Conservation (phyloP, 2,113 vertebrate species). For the Apaloderma vittatum region DNA sequence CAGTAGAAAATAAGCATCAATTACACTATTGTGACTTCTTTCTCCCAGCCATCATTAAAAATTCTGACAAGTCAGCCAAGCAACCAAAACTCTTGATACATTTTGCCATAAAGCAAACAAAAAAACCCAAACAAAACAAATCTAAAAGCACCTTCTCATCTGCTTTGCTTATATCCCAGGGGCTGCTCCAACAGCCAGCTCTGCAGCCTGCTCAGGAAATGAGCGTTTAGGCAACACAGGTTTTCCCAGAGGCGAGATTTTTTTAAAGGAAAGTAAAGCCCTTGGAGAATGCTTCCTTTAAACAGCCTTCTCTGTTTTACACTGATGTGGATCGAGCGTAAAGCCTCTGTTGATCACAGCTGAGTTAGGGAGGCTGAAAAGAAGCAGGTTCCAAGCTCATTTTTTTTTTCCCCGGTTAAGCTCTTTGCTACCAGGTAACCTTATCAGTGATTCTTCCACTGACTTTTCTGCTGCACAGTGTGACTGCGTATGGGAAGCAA, state of each 20-base stretch:
- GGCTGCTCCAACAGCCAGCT: constrained; percentile 9
- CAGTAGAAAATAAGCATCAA: not conserved
- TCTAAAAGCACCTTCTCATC: constrained; percentile 45
- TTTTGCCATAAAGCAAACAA: constrained; percentile 44
- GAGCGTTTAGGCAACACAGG: constrained; percentile 31
- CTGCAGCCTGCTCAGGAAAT: constrained; percentile 20
- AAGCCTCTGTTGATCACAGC: not conserved
- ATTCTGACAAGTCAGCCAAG: constrained; percentile 6
- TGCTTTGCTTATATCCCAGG: constrained; percentile 6
- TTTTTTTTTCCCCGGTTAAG: not conserved
- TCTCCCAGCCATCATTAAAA: not conserved
- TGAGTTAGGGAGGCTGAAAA: not conserved
- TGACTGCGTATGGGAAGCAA: not conserved
- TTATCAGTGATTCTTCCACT: not conserved
- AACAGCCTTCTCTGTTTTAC: constrained; percentile 12
- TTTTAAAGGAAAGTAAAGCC: constrained; percentile 43
- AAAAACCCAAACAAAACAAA: constrained; percentile 5
- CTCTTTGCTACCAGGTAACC: not conserved
- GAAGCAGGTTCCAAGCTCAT: not conserved
- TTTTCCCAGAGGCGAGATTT: constrained; percentile 45
- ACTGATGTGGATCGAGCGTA: not conserved
- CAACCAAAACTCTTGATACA: not conserved
- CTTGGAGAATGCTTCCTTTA: not conserved
- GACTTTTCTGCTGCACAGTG: not conserved
- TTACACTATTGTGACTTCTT: not conserved